phyloP scores from a whole-genome alignment of 2,113 vertebrate genomes.

The Ochotona princeps region DNA sequence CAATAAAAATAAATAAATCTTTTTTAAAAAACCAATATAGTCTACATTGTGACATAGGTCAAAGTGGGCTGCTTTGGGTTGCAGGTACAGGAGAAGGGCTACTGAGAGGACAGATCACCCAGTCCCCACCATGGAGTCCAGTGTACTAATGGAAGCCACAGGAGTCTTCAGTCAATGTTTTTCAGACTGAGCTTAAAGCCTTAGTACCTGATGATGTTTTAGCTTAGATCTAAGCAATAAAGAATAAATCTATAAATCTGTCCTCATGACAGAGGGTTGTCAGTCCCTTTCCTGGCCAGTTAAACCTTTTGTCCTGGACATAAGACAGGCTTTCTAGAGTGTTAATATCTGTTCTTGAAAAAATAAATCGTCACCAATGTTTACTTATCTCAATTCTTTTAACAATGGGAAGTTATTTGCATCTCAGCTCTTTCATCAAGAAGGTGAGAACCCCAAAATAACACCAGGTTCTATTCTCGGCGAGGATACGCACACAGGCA shows the following conservation, averaged over 20 bases:
- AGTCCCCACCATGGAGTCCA: neutral
- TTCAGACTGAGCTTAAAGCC: neutral
- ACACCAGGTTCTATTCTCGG: neutral
- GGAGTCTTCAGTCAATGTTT: neutral
- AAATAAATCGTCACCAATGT: neutral
- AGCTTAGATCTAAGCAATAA: neutral
- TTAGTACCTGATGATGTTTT: neutral
- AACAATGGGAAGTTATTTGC: neutral
- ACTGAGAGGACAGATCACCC: neutral
- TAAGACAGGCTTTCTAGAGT: neutral
- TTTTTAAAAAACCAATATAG: too few relatives aligned
- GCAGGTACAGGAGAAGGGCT: neutral
- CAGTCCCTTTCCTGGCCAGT: neutral
- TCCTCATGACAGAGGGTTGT: neutral
- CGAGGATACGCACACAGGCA: neutral
- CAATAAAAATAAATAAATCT: too few relatives aligned
- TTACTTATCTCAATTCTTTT: neutral
- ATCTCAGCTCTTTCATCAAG: neutral
- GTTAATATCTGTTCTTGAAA: conserved; percentile 40
- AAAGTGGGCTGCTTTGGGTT: neutral
- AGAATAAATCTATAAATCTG: neutral
- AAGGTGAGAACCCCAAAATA: neutral
- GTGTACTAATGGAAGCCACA: neutral
- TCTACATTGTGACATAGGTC: neutral
- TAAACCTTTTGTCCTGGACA: neutral